Conservation (phyloP, 2,113 vertebrate species). For the Australoheros scitulus region DNA sequence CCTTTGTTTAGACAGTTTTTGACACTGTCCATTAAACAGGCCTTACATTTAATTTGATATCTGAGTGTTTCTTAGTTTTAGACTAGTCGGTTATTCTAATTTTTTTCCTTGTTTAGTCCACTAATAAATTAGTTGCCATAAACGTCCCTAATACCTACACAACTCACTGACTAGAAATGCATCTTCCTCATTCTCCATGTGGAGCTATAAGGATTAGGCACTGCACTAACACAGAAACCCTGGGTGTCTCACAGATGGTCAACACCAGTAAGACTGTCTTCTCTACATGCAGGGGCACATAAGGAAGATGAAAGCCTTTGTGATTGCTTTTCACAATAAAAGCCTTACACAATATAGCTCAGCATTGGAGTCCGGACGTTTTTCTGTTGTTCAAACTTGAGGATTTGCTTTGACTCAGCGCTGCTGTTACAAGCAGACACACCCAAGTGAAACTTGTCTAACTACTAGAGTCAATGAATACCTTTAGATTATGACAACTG, state of each 20-base stretch:
- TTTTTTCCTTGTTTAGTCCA: too few species aligned
- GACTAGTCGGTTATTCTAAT: too few species aligned
- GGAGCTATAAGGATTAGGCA: neutral
- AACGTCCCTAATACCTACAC: too few species aligned
- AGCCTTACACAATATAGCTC: neutral
- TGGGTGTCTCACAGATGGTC: too few species aligned
- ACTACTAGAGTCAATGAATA: neutral
- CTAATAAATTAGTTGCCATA: too few species aligned
- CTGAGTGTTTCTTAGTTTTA: too few species aligned
- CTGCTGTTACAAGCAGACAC: slow-evolving; percentile 11
- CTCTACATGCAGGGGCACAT: neutral
- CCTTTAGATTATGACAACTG: neutral
- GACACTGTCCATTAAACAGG: too few species aligned
- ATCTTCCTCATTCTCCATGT: neutral
- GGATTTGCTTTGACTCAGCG: slow-evolving; percentile 22
- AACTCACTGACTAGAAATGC: neutral
- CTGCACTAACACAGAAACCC: neutral
- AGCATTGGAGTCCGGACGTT: neutral
- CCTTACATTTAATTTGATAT: too few species aligned
- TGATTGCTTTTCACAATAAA: neutral
- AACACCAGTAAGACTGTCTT: too few species aligned
- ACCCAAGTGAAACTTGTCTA: slow-evolving; percentile 15
- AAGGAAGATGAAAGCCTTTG: neutral
- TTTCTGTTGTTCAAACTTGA: neutral
- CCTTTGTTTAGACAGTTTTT: too few species aligned